Base-by-base conservation (phyloP, 2,113 vertebrate genomes). In the Lampris megalopsis region DNA sequence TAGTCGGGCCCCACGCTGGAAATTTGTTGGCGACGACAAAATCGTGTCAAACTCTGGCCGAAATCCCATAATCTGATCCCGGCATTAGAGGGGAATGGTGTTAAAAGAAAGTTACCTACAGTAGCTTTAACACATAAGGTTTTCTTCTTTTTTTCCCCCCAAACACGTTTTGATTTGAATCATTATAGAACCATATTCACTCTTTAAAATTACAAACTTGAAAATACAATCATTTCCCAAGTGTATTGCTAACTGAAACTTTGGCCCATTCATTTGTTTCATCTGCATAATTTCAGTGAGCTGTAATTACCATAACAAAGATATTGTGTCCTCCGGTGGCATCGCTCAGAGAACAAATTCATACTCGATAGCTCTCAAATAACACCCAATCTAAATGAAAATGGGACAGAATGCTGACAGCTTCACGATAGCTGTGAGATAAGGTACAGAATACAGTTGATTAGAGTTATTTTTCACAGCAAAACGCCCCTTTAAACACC, bases 291-390 rank as follows among this genome's bases (percentile, higher is more conserved):
- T 89, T 90, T 89, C 68, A 73, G 65, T 77, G 80, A 76, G 60
- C 77, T 68, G 71, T 80, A 88, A 91, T 91, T 86, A 91, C 73
- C 89, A 90, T 86, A 83, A 89, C 80, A 89, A 89, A 84, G 87
- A 88, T 85, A 75, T 82, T 76, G 54, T 83, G 85, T 91, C 85
- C 91, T 92, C 82, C 1, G 52, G 80, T 90, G 86, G 82, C 80
- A 86, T 80, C 73, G 81, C 82, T 88, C 75, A 69, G 58, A 74
- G 67, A 85, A 85, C 63, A 80, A 86, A 88, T 88, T 88, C 75
- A 76, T 81, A 82, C 86, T 81, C 71, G 81, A 83, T 75, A 57
- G 73, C 68, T 74, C 68, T 91, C 77, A 88, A 90, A 91, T 84
- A 89, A 69, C 86, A 60, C 81, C 79, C 82, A 85, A 85, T 78